Base-by-base conservation (phyloP, 2,113 vertebrate genomes). In the Sturnus vulgaris region DNA sequence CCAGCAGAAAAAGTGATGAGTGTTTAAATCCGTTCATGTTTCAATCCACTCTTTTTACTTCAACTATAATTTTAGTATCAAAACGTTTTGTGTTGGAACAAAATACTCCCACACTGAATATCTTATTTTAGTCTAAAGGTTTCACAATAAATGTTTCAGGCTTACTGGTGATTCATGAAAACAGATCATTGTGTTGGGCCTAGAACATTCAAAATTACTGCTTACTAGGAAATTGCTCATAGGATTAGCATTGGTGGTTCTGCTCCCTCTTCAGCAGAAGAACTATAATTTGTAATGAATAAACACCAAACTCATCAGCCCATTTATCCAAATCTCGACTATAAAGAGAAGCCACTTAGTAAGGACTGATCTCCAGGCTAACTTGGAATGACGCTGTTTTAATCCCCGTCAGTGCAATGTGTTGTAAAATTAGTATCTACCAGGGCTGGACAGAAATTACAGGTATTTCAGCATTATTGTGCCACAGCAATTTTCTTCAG, bases 131-230 rank as follows among this genome's bases (percentile, higher is more conserved):
- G 77, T 92, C 82, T 94, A 96, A 97, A 97, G 95, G 82, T 97
- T 96, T 96, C 95, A 96, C 97, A 96, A 86, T 90, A 96, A 96
- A 65, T 82, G 77, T 97, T 98, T 97, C 85, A 95, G 82, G 90
- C 86, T 96, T 93, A 82, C 79, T 88, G 76, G 78, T 98, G 97
- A 98, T 97, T 98, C 97, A 98, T 93, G 94, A 97, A 90, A 91
- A 93, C 94, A 95, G 84, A 97, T 98, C 94, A 97, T 95, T 97
- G 96, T 98, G 97, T 97, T 97, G 95, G 91, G 94, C 82, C 97
- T 96, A 95, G 94, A 95, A 95, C 84, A 97, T 96, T 96, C 92
- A 97, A 97, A 98, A 97, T 97, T 96, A 96, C 95, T 97, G 95
- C 94, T 88, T 96, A 84, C 77, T 93, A 57, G 55, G 75, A 86